A percentile compares a stretch with the other conserved stretches of the same genome.
These are phyloP conservation scores for Chrysogorgia sp. DNA, from an alignment of 92 coral and sea anemone species.

Conservation along the genomic window DNA sequence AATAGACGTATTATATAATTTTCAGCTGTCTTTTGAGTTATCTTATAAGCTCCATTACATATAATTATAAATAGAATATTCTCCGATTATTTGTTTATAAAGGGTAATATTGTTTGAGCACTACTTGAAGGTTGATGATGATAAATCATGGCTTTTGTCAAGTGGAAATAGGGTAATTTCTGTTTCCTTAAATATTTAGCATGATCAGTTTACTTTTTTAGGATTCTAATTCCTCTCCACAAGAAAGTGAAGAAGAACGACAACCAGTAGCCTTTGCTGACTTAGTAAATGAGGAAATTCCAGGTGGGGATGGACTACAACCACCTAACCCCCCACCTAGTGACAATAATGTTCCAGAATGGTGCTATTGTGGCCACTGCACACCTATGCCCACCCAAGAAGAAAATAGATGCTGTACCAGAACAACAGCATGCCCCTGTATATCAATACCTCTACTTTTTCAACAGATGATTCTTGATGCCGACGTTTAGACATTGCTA, in stretches of 20 bases:
- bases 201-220: not conserved
- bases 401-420: conserved; percentile 55
- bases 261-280: conserved; percentile 48
- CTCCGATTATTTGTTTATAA: too few relatives aligned
- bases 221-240: conserved; percentile 15
- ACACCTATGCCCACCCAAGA: conserved; percentile 44
- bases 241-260: not conserved
- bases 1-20: too few relatives aligned
- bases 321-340: conserved; percentile 18
- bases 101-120: too few relatives aligned
- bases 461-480: conserved; percentile 39
- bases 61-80: too few relatives aligned
- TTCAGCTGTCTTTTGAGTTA: too few relatives aligned
- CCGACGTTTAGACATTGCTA: conserved; percentile 54
- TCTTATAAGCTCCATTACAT: too few relatives aligned
- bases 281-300: conserved; percentile 31
- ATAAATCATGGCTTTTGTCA: too few relatives aligned
- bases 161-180: not conserved
- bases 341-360: conserved; percentile 26
- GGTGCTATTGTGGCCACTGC: conserved; percentile 38
- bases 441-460: conserved; percentile 36
- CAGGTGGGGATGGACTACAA: conserved; percentile 4
- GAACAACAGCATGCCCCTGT: conserved; percentile 32
- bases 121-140: too few relatives aligned
- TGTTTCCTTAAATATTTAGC: not conserved